Evolutionary conservation across 2,888 invertebrate species (phyloP).

Genomic region (Diarsia rubi): DNA sequence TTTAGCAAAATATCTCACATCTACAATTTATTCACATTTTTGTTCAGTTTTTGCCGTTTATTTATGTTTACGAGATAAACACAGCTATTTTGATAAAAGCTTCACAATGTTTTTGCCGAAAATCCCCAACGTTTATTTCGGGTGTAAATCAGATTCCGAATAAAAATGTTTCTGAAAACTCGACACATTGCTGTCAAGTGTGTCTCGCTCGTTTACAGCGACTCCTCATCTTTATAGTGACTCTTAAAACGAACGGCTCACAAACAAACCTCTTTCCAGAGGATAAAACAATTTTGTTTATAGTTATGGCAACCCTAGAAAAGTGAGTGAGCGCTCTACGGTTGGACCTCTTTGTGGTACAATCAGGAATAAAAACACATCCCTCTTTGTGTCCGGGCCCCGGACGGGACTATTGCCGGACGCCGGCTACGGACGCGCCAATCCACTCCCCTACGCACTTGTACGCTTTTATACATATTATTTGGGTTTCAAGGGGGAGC

Average conservation of each 20-base stretch:
- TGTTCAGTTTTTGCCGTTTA: not conserved
- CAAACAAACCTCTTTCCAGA: constrained; percentile 57
- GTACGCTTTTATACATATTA: constrained; percentile 45
- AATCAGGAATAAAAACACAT: constrained; percentile 87
- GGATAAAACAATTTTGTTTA: constrained; percentile 65
- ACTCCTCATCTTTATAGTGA: constrained; percentile 54
- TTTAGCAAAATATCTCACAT: not conserved
- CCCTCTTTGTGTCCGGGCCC: constrained; percentile 76
- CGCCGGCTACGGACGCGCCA: constrained; percentile 73
- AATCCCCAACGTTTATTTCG: constrained; percentile 10
- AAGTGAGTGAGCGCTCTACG: constrained; percentile 80
- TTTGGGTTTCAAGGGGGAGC: constrained; percentile 37
- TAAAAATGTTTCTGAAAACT: constrained; percentile 26
- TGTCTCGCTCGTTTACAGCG: constrained; percentile 55
- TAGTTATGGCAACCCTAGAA: constrained; percentile 75
- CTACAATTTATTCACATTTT: not conserved
- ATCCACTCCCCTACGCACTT: constrained; percentile 65
- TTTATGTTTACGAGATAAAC: constrained; percentile 22
- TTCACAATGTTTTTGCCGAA: constrained; percentile 26
- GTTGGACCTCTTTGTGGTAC: constrained; percentile 83
- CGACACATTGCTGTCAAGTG: constrained; percentile 28
- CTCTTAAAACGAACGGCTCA: constrained; percentile 57
- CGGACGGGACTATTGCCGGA: constrained; percentile 70
- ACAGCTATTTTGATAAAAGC: constrained; percentile 34
- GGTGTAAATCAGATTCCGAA: constrained; percentile 10